These are phyloP conservation scores for Chrysemys picta DNA, from an alignment of 2,113 vertebrate species.

Conservation along the genomic window DNA sequence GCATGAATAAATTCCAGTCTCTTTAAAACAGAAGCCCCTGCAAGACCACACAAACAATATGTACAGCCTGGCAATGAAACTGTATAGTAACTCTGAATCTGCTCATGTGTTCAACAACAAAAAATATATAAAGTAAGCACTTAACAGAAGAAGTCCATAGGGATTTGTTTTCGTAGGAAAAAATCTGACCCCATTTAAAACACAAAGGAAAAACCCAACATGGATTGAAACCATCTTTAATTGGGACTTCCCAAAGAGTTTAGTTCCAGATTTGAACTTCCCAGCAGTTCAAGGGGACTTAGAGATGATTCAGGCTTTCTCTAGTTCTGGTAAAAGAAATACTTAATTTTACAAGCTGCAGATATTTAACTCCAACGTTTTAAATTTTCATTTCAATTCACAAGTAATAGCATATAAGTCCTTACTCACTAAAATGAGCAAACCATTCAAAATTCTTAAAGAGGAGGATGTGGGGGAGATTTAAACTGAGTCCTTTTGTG, in stretches of 20 bases:
- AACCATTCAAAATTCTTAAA: not conserved
- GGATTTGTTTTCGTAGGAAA: not conserved
- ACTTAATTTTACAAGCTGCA: not conserved
- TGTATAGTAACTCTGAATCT: not conserved
- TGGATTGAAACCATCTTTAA: not conserved
- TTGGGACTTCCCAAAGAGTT: not conserved
- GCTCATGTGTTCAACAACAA: not conserved
- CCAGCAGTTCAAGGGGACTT: not conserved
- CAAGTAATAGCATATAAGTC: not conserved
- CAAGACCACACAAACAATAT: not conserved
- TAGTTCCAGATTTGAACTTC: not conserved
- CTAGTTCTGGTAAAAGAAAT: not conserved
- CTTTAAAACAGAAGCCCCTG: not conserved
- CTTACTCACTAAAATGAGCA: not conserved
- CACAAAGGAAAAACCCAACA: not conserved
- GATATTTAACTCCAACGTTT: accelerated
- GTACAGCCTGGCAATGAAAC: not conserved
- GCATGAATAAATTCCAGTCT: not conserved
- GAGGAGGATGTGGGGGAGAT: not conserved
- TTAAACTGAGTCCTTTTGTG: accelerated
- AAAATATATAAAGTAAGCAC: not conserved
- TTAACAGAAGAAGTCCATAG: not conserved
- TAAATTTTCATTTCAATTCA: not conserved
- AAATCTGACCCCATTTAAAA: not conserved
- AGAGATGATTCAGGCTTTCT: not conserved